phyloP scores from a whole-genome alignment of 2,888 invertebrate species.

The Pseudoips prasinana region DNA sequence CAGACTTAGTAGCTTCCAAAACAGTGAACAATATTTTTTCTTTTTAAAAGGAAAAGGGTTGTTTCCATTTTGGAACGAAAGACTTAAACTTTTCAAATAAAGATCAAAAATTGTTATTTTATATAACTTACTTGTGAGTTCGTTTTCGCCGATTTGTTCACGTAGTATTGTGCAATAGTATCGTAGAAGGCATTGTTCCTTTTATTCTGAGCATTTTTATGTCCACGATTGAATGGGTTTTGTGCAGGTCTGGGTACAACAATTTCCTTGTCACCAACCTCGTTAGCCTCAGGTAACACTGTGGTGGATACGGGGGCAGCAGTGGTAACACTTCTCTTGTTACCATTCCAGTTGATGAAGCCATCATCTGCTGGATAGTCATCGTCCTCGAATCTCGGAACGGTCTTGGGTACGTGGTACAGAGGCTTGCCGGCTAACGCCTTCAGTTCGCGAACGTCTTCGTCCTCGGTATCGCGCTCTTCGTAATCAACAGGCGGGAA shows the following conservation, averaged over 20 bases:
- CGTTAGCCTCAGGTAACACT: conserved; percentile 27
- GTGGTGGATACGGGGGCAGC: conserved; percentile 52
- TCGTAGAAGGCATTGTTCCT: conserved; percentile 67
- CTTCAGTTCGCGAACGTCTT: conserved; percentile 85
- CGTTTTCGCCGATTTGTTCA: conserved; percentile 68
- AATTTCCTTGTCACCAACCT: conserved; percentile 79
- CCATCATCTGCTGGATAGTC: conserved; percentile 75
- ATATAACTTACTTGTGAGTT: conserved; percentile 81
- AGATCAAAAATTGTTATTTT: background rate
- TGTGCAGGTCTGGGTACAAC: conserved; percentile 83
- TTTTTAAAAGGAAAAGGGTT: no score
- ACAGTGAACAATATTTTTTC: no score
- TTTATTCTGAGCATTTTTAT: conserved; percentile 48
- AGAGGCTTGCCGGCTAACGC: conserved; percentile 80
- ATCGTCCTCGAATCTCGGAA: conserved; percentile 66
- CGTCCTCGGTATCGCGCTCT: conserved; percentile 79
- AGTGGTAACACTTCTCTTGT: conserved; percentile 70
- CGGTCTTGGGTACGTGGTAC: conserved; percentile 74
- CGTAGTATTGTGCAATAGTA: conserved; percentile 75
- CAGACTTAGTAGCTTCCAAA: conserved; percentile 46
- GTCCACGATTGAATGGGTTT: conserved; percentile 50
- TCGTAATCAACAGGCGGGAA: conserved; percentile 67
- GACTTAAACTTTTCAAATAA: background rate
- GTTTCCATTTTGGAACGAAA: background rate
- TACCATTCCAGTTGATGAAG: conserved; percentile 77